Evolutionary conservation across 2,113 vertebrate species (phyloP), one percentile per base, ranked within the genome.

Genomic region (Oceanites oceanicus): DNA sequence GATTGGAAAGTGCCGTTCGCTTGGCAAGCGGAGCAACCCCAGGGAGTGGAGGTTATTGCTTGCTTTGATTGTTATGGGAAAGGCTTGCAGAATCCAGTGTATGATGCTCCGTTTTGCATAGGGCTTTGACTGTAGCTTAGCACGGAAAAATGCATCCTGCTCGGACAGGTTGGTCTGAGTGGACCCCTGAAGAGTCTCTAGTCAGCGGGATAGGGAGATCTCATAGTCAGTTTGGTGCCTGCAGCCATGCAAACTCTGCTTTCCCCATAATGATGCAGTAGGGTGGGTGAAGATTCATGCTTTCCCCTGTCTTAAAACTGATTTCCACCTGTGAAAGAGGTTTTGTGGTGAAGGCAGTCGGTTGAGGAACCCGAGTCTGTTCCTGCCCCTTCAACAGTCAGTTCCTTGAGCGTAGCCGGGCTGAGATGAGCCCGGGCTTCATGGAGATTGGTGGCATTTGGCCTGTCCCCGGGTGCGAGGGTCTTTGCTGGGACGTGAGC

Each of bases 251-350:
- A 1, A n/a, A 13, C 19, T 38, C 36, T 22, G 2, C 61, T 34
- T 42, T 52, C 45, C 18, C 44, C 7, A 2, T 21, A 38, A 34
- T 0, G 1, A 5, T 32, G 52, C 23, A 20, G 0, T 2, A 6
- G 68, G 19, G 44, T 1, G 1, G 42, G 11, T 15, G 71, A 11
- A 25, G 67, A 49, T 15, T 59, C 40, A 7, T 16, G 23, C 27
- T 27, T 42, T 76, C 6, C 15, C 25, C 71, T 17, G 18, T 22
- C 72, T n/a, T 14, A 25, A 29, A 81, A 40, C 16, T 5, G 19
- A 14, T 61, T 63, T 38, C 20, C 18, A 68, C 11, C 38, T 3
- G 1, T 25, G 58, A 18, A 56, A 47, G 29, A 4, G 2, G 26
- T 53, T 62, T 27, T 62, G 52, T 47, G 56, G 56, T 45, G 53